A percentile compares a stretch with the other conserved stretches of the same genome.
phyloP scores from a whole-genome alignment of 2,888 invertebrate genomes.

The Rhagophthalmus giganteus region DNA sequence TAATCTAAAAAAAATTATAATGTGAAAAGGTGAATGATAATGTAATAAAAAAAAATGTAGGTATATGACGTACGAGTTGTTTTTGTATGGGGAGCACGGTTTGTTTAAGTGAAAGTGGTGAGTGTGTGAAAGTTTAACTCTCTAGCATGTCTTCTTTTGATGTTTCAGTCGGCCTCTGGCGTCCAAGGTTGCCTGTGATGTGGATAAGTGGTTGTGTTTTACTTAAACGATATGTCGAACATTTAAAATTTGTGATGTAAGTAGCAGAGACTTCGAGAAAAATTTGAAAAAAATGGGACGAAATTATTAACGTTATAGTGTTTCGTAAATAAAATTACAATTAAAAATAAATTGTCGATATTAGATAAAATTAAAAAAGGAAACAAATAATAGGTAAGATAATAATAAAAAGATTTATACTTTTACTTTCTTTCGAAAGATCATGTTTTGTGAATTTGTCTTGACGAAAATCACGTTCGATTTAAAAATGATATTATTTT shows the following conservation, averaged over 20 bases:
- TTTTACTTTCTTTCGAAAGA: no score
- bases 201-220: conserved; percentile 45
- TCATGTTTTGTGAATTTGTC: no score
- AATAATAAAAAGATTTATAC: no score
- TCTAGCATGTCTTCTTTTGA: conserved; percentile 49
- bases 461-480: no score
- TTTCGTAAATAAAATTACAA: no score
- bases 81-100: conserved; percentile 20
- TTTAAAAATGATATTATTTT: no score
- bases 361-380: no score
- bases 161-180: conserved; percentile 51
- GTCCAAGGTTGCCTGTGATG: conserved; percentile 52
- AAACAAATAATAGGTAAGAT: no score
- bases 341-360: no score
- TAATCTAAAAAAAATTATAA: background rate
- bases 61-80: background rate
- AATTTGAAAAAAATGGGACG: background rate
- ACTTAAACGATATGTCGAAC: conserved; percentile 29
- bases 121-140: conserved; percentile 55
- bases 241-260: conserved; percentile 9
- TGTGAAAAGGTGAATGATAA: background rate
- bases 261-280: background rate
- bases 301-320: background rate
- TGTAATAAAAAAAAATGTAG: background rate
- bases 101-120: conserved; percentile 53